phyloP scores from a whole-genome alignment of 2,113 vertebrate genomes.

The Pyrgilauda ruficollis region DNA sequence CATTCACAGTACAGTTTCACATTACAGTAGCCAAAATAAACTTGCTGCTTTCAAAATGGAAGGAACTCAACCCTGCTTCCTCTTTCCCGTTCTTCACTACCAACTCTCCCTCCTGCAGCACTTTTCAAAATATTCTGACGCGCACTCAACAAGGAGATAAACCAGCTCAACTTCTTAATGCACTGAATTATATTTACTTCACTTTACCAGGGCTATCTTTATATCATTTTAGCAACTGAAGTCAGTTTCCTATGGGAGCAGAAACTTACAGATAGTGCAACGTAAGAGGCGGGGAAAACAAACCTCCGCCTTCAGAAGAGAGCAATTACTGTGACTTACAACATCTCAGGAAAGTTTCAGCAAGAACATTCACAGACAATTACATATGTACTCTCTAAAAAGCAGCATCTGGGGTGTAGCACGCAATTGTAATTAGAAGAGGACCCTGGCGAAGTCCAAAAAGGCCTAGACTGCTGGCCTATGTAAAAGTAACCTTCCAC shows the following conservation, averaged over 20 bases:
- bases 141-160: not conserved
- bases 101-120: not conserved
- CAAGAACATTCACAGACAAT: not conserved
- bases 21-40: slow-evolving; percentile 59
- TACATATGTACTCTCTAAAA: not conserved
- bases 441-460: not conserved
- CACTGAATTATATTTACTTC: not conserved
- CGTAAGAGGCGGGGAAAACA: not conserved
- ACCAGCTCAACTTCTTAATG: not conserved
- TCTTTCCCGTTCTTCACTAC: not conserved
- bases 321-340: not conserved
- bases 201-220: not conserved
- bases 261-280: not conserved
- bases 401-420: not conserved
- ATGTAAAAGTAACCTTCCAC: not conserved
- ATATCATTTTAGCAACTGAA: not conserved
- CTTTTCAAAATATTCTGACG: not conserved
- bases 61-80: slow-evolving; percentile 36
- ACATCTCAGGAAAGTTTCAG: not conserved
- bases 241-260: not conserved
- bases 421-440: not conserved
- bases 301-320: not conserved
- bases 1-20: slow-evolving; percentile 34
- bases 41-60: slow-evolving; percentile 55
- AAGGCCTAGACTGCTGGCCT: not conserved